A percentile compares a stretch with the other conserved stretches of the same genome.
phyloP scores from a whole-genome alignment of 2,113 vertebrate species.

The Hemicordylus capensis region DNA sequence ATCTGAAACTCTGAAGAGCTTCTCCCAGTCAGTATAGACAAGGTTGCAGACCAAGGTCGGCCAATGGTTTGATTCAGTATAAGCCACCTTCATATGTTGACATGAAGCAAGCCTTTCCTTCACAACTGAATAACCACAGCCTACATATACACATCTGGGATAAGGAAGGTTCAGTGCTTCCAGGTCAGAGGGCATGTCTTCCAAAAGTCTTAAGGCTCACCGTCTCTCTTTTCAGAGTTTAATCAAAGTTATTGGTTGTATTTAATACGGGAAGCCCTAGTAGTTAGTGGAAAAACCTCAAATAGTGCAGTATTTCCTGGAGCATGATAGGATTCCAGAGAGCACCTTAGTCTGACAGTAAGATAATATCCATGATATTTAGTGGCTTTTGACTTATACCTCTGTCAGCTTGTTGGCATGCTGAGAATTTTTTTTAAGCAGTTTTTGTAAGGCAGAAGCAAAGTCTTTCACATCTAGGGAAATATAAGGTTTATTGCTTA shows the following conservation, averaged over 20 bases:
- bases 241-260: neutral
- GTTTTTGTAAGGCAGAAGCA: neutral
- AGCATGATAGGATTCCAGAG: neutral
- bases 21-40: no score
- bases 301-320: neutral
- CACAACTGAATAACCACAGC: neutral
- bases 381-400: neutral
- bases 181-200: neutral
- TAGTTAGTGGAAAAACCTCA: neutral
- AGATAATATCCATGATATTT: neutral
- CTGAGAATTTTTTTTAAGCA: no score
- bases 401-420: neutral
- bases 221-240: neutral
- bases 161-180: neutral
- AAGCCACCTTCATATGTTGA: no score
- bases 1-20: no score
- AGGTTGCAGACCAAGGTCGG: no score
- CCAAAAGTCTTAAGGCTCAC: neutral
- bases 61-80: no score
- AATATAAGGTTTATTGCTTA: neutral
- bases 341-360: constrained; percentile 5
- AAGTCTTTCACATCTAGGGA: neutral
- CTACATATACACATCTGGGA: neutral
- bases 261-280: neutral
- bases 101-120: neutral